Conservation (phyloP, 1,140 invertebrate genomes). For the Dolichoris vasculosae region DNA sequence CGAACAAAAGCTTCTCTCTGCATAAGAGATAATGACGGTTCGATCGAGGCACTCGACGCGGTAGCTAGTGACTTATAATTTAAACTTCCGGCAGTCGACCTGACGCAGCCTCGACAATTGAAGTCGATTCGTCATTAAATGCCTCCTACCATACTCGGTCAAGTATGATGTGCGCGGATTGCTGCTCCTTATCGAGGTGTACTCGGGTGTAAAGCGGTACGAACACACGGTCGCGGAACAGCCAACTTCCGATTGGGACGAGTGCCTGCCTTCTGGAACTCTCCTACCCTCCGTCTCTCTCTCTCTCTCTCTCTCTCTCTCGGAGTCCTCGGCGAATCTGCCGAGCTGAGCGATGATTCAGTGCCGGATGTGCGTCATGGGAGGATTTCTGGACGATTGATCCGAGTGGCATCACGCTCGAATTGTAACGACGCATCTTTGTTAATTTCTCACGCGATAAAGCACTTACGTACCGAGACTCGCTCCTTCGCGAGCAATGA, state of each 20-base stretch:
- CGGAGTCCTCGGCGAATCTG: conserved; percentile 5
- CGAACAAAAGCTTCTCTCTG: conserved; percentile 26
- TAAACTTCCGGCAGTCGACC: conserved; percentile 47
- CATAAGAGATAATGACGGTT: conserved; percentile 38
- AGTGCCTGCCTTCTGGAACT: conserved; percentile 52
- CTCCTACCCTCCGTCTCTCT: conserved; percentile 29
- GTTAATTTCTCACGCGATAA: conserved; percentile 28
- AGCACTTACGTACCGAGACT: neutral
- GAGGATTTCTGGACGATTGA: conserved; percentile 70
- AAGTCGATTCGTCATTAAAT: conserved; percentile 54
- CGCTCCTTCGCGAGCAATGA: neutral
- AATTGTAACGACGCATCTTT: conserved; percentile 6
- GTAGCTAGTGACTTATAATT: conserved; percentile 13
- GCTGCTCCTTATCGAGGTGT: conserved; percentile 22
- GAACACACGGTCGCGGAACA: conserved; percentile 54
- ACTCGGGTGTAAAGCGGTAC: neutral
- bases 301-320: conserved; percentile 45
- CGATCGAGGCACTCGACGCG: conserved; percentile 24
- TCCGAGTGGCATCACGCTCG: conserved; percentile 56
- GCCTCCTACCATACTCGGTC: conserved; percentile 49
- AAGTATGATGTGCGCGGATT: conserved; percentile 7
- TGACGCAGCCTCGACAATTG: conserved; percentile 31
- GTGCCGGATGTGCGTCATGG: conserved; percentile 66
- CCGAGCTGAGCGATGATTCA: conserved; percentile 50
- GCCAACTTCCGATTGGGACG: conserved; percentile 67